Evolutionary conservation across 30 jellyfish, hydroid and myxozoan species (phyloP), one percentile per base, ranked within the genome.

Genomic region (Clytia hemisphaerica): DNA sequence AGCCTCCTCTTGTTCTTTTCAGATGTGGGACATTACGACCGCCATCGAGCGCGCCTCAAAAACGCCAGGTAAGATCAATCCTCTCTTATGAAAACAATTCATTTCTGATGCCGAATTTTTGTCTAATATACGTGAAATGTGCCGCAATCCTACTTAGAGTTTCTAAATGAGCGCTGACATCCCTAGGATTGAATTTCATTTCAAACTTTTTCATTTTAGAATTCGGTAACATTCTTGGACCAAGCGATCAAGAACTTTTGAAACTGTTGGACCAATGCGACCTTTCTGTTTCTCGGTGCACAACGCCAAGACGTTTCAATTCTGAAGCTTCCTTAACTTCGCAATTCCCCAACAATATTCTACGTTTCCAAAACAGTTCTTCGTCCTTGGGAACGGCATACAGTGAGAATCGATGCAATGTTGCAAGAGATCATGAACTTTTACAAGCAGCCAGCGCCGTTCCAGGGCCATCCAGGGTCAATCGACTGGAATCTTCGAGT

Each of bases 11-110:
- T 27, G 4, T 47, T 62, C 62, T 33, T 66, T 45, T 46, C 70
- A 91, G 99, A 91, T 91, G 73, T 91, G 95, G 86, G 99, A 91
- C 70, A 58, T 91, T 25, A 80, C 99, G 28, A 91, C 99, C 12
- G 99, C 99, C 1, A 83, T 91, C 60, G 99, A 91, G 47, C 82
- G 88, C 16, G 73, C 61, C 26, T 37, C 95, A 25, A 72, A 78
- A 48, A 82, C 78, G 35, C 95, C 94, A 12, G 94, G 94, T 82
- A 58, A 51, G 91, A 7, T 10, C n/a, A n/a, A 40, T 10, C 10
- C n/a, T 40, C 53, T 7, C n/a, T 7, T 7, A 7, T 40, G n/a
- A 7, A 40, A 40, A 40, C 53, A 7, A n/a, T 7, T 40, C 14
- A 40, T n/a, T 40, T 40, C 53, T 50, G 65, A 19, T 7, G 6